Conservation (phyloP, 53 echinoderm and acorn worm genomes). For the Stichopus horrens region DNA sequence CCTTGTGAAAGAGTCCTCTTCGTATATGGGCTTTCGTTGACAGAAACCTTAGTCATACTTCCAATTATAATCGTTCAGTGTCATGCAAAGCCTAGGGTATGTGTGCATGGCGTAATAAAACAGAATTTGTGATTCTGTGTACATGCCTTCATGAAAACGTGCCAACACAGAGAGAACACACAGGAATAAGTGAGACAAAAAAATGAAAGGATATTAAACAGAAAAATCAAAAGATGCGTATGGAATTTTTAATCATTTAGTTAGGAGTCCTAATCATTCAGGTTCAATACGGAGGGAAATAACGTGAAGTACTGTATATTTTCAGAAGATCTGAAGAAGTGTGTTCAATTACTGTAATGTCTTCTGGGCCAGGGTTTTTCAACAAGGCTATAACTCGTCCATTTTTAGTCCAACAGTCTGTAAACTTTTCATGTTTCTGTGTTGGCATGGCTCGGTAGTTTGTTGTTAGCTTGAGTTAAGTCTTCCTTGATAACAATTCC, state of each 20-base stretch:
- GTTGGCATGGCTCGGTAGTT: neutral
- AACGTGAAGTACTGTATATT: neutral
- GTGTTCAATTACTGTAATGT: neutral
- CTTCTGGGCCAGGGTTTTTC: neutral
- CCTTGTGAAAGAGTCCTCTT: neutral
- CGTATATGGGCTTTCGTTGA: neutral
- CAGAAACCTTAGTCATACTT: too few species aligned
- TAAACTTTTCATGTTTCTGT: neutral
- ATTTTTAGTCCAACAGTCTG: neutral
- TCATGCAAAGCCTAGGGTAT: too few species aligned
- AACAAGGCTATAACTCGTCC: neutral
- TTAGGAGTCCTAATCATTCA: neutral
- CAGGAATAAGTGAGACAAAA: neutral
- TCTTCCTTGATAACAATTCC: neutral
- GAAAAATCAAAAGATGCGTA: neutral
- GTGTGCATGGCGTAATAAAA: too few species aligned
- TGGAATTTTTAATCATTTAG: neutral
- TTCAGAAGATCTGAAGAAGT: neutral
- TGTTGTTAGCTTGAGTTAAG: neutral
- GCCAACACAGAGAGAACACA: too few species aligned
- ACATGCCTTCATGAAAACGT: too few species aligned
- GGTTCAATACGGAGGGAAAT: neutral
- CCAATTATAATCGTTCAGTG: too few species aligned
- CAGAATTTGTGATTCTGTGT: too few species aligned
- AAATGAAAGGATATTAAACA: neutral